Conservation (phyloP, 1,140 invertebrate genomes). For the Metopolophium dirhodum region DNA sequence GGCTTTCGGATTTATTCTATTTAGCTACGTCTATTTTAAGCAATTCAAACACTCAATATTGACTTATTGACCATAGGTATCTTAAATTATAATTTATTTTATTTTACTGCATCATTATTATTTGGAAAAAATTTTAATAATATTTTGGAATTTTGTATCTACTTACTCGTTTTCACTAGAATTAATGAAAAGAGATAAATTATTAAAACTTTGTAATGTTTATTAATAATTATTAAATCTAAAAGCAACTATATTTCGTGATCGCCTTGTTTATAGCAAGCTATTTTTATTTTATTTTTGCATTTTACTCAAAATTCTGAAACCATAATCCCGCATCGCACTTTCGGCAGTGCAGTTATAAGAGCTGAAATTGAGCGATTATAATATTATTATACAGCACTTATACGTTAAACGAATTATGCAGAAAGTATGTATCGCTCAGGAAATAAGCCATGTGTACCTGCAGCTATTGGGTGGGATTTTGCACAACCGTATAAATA, state of each 20-base stretch:
- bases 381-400: not conserved
- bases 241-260: not conserved
- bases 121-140: no score
- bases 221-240: not conserved
- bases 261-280: not conserved
- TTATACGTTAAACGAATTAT: not conserved
- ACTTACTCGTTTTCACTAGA: no score
- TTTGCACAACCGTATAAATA: not conserved
- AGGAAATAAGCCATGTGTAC: not conserved
- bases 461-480: not conserved
- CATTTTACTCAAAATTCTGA: not conserved
- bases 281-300: not conserved
- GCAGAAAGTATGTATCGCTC: not conserved
- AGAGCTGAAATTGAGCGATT: not conserved
- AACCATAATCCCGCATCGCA: not conserved
- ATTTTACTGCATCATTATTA: no score
- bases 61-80: no score
- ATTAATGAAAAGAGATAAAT: not conserved
- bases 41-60: no score
- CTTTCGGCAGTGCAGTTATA: not conserved
- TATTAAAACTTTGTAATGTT: not conserved
- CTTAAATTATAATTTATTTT: no score
- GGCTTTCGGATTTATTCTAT: no score
- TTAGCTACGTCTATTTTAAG: no score
- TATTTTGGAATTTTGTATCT: no score